Evolutionary conservation across 2,113 vertebrate species (phyloP).

Genomic region (Centrocercus urophasianus): DNA sequence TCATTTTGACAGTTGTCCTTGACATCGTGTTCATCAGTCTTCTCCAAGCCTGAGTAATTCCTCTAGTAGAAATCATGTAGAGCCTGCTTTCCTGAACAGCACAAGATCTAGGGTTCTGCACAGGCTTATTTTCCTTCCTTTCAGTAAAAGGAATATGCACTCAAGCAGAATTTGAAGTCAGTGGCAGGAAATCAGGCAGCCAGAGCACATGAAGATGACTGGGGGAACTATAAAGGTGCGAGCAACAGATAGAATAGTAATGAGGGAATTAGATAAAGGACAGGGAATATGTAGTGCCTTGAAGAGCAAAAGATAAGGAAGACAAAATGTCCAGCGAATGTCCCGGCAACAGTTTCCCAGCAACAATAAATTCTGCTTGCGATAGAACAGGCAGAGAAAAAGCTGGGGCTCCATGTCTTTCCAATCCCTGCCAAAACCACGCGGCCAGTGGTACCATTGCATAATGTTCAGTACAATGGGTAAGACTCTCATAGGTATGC

Average conservation of each 20-base stretch:
- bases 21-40: background rate
- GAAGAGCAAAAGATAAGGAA: constrained; percentile 28
- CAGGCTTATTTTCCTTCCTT: background rate
- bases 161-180: background rate
- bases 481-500: rapidly evolving
- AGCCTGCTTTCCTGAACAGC: background rate
- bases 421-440: background rate
- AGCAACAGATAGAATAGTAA: constrained; percentile 19
- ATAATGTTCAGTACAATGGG: background rate
- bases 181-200: constrained; percentile 7
- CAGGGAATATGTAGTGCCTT: background rate
- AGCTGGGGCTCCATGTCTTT: background rate
- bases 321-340: background rate
- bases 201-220: background rate
- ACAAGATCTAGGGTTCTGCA: background rate
- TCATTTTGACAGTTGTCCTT: background rate
- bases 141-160: background rate
- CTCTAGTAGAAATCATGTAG: background rate
- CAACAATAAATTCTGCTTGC: constrained; percentile 3
- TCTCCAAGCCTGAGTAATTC: background rate
- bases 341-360: constrained; percentile 41
- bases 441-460: background rate
- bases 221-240: background rate
- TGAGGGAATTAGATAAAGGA: background rate
- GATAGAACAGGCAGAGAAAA: background rate